These are phyloP conservation scores for Cryptotis parvus DNA, from an alignment of 2,113 vertebrate genomes.

Conservation along the genomic window DNA sequence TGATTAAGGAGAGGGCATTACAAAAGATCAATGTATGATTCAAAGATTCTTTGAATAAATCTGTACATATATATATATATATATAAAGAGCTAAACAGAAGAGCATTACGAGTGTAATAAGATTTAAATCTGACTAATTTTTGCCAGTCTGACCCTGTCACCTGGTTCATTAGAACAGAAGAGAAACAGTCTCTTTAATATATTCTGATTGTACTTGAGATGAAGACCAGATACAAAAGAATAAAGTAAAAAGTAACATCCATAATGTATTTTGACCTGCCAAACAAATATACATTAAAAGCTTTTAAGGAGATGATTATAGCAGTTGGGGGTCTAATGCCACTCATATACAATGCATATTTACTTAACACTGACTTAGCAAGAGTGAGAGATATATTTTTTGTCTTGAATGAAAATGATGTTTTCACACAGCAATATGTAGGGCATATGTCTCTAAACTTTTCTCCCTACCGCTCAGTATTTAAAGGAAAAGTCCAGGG, in stretches of 20 bases:
- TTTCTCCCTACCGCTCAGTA: neutral
- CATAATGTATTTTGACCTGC: neutral
- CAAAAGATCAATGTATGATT: neutral
- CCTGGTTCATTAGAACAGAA: neutral
- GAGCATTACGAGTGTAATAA: no score
- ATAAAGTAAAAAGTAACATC: neutral
- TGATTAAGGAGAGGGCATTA: neutral
- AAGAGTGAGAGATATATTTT: neutral
- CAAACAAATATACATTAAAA: neutral
- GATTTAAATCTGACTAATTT: neutral
- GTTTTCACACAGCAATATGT: no score
- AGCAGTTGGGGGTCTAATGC: neutral
- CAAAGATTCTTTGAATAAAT: no score
- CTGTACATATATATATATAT: no score
- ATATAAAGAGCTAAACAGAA: no score
- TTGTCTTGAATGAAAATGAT: neutral
- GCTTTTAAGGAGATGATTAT: neutral
- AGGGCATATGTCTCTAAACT: neutral
- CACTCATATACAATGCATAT: neutral
- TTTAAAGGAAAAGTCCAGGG: neutral
- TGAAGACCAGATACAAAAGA: neutral
- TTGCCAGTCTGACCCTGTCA: no score
- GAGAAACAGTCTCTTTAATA: neutral
- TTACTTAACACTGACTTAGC: neutral
- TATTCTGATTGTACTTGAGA: neutral